Evolutionary conservation across 1,140 invertebrate genomes (phyloP).

Genomic region (Eurosta solidaginis): DNA sequence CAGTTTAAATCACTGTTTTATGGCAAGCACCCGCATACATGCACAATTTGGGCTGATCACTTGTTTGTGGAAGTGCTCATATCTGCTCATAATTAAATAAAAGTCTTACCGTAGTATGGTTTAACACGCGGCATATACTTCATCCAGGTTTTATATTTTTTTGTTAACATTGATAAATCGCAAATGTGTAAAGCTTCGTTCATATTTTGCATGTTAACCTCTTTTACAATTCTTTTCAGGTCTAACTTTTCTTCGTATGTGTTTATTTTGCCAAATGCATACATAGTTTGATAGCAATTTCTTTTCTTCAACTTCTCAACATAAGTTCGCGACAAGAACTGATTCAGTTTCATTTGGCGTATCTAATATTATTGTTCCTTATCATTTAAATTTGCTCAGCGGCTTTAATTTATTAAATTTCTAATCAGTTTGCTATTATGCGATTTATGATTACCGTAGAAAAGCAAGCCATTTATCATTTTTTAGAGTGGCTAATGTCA

Average conservation of each 20-base stretch:
- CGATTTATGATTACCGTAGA: too few relatives aligned
- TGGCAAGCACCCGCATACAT: too few relatives aligned
- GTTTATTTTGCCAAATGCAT: slow-evolving; percentile 40
- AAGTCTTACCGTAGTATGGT: slow-evolving; percentile 85
- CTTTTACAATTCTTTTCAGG: slow-evolving; percentile 43
- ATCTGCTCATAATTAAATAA: too few relatives aligned
- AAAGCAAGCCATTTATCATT: too few relatives aligned
- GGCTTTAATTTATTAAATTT: too few relatives aligned
- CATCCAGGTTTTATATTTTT: slow-evolving; percentile 85
- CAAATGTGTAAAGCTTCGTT: slow-evolving; percentile 94
- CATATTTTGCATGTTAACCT: slow-evolving; percentile 38
- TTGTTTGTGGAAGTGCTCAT: too few relatives aligned
- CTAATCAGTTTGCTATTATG: too few relatives aligned
- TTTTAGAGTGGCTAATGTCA: too few relatives aligned
- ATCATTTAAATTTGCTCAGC: too few relatives aligned
- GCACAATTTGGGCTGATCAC: too few relatives aligned
- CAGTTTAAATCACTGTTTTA: too few relatives aligned
- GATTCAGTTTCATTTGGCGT: neutral
- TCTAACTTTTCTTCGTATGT: slow-evolving; percentile 47
- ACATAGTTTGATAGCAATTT: slow-evolving; percentile 35
- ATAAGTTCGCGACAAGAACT: neutral
- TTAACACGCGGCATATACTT: slow-evolving; percentile 83
- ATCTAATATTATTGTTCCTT: too few relatives aligned
- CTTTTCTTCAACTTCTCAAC: neutral
- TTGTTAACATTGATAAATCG: slow-evolving; percentile 86